phyloP scores from a whole-genome alignment of 2,113 vertebrate species.

The Ailurus styani region DNA sequence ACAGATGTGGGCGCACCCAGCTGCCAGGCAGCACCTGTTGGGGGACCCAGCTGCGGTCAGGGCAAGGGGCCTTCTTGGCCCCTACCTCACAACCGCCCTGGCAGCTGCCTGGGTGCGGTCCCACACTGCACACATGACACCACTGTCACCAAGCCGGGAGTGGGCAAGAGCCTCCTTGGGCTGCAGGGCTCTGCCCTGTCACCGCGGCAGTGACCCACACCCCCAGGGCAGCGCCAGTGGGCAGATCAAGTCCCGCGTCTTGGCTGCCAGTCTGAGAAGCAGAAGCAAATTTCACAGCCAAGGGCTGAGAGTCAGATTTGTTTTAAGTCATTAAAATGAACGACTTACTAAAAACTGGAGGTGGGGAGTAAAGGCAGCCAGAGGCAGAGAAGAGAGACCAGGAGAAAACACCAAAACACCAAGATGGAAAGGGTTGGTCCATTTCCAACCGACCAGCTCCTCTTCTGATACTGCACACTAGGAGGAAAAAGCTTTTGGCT shows the following conservation, averaged over 20 bases:
- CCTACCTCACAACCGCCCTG: neutral
- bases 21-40: neutral
- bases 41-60: slow-evolving; percentile 2
- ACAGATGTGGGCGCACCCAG: neutral
- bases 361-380: neutral
- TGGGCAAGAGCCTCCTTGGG: neutral
- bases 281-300: neutral
- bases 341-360: neutral
- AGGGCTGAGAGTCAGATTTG: neutral
- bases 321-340: neutral
- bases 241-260: neutral
- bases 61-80: neutral
- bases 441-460: neutral
- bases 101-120: slow-evolving; percentile 32
- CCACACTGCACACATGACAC: neutral
- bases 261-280: neutral
- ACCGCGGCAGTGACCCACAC: accelerated
- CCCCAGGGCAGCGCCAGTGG: neutral
- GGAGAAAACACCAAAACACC: neutral
- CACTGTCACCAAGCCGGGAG: neutral
- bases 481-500: neutral
- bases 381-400: neutral
- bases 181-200: neutral
- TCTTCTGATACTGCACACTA: accelerated
- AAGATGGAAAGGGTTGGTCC: neutral